These are phyloP conservation scores for Bufo bufo DNA, from an alignment of 2,113 vertebrate genomes.

Conservation along the genomic window DNA sequence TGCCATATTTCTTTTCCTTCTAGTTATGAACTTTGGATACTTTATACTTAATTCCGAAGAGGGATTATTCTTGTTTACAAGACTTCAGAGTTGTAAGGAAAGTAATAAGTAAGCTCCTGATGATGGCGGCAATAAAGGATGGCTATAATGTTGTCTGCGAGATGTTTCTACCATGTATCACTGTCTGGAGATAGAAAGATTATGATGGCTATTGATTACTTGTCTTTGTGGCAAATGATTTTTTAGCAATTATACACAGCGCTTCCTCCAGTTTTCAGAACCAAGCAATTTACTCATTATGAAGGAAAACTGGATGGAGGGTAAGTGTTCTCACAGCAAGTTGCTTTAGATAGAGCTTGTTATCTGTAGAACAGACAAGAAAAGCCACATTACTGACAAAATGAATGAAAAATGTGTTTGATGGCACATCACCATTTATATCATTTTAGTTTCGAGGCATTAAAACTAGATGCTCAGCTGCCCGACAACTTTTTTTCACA, in stretches of 20 bases:
- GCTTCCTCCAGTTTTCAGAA: constrained; percentile 25
- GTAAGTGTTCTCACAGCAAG: constrained; percentile 48
- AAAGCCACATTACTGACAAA: constrained; percentile 38
- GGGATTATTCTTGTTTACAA: not conserved
- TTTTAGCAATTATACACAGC: constrained; percentile 40
- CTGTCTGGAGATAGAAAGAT: constrained; percentile 24
- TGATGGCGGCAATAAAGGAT: constrained; percentile 18
- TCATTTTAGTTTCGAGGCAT: constrained; percentile 20
- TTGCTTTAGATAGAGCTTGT: constrained; percentile 32
- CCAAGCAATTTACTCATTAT: constrained; percentile 44
- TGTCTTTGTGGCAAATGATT: constrained; percentile 27
- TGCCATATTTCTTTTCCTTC: not conserved
- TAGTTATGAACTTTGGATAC: constrained; percentile 6
- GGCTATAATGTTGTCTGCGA: constrained; percentile 9
- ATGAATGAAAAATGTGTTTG: constrained; percentile 45
- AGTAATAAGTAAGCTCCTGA: constrained; percentile 17
- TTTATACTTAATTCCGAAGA: constrained; percentile 13
- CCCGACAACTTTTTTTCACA: not conserved
- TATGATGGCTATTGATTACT: constrained; percentile 53
- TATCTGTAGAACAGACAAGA: constrained; percentile 34
- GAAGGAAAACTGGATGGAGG: constrained; percentile 16
- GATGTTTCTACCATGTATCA: constrained; percentile 24
- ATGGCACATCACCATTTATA: constrained; percentile 34
- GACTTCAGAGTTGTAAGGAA: constrained; percentile 10
- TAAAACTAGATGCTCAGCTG: not conserved